These are phyloP conservation scores for Stigmatopora nigra DNA, from an alignment of 2,113 vertebrate species.

Conservation along the genomic window DNA sequence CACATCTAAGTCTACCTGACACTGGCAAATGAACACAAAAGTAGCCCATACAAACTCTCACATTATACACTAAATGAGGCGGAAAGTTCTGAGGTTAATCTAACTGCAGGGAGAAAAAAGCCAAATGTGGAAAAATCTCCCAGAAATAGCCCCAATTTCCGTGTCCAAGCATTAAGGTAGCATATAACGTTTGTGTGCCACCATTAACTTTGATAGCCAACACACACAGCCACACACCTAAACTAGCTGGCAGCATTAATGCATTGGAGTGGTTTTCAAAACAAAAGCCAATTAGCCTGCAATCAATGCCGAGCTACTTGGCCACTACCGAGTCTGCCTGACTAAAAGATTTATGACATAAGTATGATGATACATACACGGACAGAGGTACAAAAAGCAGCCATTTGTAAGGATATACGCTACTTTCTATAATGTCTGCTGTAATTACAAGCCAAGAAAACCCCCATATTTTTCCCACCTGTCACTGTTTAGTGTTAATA, in stretches of 20 bases:
- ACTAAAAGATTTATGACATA: constrained; percentile 2
- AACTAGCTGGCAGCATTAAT: too few relatives aligned
- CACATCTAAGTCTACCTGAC: neutral
- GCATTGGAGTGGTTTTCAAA: neutral
- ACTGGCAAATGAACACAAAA: constrained; percentile 22
- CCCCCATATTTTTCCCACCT: constrained; percentile 48
- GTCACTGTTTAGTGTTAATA: neutral
- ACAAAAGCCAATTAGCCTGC: constrained; percentile 8
- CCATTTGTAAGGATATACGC: constrained; percentile 31
- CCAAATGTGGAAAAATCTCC: constrained; percentile 72
- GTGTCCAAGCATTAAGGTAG: constrained; percentile 54
- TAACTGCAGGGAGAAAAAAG: constrained; percentile 52
- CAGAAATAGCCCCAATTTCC: constrained; percentile 67
- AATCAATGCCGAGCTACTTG: neutral
- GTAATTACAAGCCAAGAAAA: neutral
- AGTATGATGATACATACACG: constrained; percentile 21
- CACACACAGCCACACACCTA: too few relatives aligned
- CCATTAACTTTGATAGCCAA: constrained; percentile 18
- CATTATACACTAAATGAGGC: constrained; percentile 73
- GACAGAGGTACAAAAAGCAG: constrained; percentile 31
- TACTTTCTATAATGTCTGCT: neutral
- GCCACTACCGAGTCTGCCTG: constrained; percentile 1
- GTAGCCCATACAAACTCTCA: constrained; percentile 55
- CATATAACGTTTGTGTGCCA: constrained; percentile 35
- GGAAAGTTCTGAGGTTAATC: constrained; percentile 69